Evolutionary conservation across 2,113 vertebrate genomes (phyloP).

Genomic region (Phaetusa simplex): DNA sequence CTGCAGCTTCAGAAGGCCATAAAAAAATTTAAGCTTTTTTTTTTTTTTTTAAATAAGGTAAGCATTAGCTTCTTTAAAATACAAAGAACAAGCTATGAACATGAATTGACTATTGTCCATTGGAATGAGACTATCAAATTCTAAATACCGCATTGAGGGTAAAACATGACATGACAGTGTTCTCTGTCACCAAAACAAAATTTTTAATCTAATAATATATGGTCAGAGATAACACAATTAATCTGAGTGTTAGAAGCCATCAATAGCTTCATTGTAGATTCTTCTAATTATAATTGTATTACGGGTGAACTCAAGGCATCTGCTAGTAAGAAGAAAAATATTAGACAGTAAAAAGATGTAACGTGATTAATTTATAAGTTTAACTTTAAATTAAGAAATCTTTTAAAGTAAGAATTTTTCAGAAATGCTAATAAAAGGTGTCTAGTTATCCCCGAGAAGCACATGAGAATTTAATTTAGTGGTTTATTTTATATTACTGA

Average conservation of each 20-base stretch:
- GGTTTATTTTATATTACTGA: neutral
- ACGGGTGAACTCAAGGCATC: neutral
- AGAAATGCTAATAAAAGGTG: neutral
- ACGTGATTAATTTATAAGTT: neutral
- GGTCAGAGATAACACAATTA: neutral
- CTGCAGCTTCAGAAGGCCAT: neutral
- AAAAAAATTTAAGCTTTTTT: neutral
- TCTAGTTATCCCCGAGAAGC: neutral
- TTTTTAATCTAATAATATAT: neutral
- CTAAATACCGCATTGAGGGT: neutral
- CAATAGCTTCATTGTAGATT: neutral
- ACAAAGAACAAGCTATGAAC: neutral
- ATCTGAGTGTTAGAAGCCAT: neutral
- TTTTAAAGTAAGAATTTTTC: neutral
- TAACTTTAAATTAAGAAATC: neutral
- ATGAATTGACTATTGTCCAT: neutral
- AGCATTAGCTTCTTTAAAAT: neutral
- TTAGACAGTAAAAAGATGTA: neutral
- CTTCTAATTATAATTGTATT: neutral
- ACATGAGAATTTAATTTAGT: neutral
- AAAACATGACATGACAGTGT: neutral
- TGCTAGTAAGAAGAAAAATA: neutral
- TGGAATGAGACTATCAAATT: neutral
- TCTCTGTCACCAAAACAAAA: neutral
- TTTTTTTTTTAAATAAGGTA: neutral